phyloP scores from a whole-genome alignment of 2,113 vertebrate species.

The Neogale vison region DNA sequence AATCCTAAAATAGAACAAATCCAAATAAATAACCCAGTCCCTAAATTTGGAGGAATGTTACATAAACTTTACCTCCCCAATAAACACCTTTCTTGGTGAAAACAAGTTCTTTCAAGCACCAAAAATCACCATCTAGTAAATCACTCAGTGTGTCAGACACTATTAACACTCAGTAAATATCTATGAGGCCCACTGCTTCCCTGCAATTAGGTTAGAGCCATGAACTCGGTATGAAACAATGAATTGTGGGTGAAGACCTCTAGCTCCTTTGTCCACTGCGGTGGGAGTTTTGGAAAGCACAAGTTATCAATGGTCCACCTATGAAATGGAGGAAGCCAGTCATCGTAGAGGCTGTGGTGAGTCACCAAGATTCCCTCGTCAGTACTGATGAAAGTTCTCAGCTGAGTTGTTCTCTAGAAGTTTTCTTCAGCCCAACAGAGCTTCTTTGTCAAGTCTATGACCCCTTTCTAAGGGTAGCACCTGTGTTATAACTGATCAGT shows the following conservation, averaged over 20 bases:
- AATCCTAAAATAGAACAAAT: not conserved
- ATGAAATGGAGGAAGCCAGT: not conserved
- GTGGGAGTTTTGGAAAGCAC: not conserved
- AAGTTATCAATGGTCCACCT: not conserved
- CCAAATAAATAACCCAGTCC: not conserved
- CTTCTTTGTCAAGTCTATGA: not conserved
- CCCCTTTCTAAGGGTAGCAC: not conserved
- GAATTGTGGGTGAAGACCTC: not conserved
- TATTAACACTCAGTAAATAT: not conserved
- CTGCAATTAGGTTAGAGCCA: not conserved
- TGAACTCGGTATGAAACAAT: not conserved
- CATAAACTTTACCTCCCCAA: not conserved
- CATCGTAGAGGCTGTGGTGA: not conserved
- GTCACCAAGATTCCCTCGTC: not conserved
- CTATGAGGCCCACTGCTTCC: not conserved
- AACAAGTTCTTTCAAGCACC: not conserved
- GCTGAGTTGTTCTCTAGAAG: not conserved
- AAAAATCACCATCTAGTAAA: not conserved
- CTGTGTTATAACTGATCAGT: not conserved
- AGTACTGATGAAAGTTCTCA: not conserved
- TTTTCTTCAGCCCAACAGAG: not conserved
- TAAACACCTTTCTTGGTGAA: not conserved
- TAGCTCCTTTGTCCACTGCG: not conserved
- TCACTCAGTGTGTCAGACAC: not conserved
- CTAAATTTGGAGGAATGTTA: not conserved